Conservation (phyloP, 2,113 vertebrate species). For the Tyto alba region DNA sequence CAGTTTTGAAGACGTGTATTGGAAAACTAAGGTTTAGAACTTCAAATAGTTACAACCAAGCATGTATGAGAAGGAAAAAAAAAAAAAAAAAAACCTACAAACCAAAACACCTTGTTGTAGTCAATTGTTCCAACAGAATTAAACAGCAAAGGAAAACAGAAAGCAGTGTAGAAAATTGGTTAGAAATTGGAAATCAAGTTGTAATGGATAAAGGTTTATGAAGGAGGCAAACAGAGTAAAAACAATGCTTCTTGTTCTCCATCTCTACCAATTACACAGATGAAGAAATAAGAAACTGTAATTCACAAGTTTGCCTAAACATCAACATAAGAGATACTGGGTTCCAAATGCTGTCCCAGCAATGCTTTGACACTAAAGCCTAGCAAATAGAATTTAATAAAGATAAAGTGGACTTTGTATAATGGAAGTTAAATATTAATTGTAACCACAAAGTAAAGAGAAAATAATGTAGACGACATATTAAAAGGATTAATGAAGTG, state of each 20-base stretch:
- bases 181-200: slow-evolving; percentile 41
- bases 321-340: background rate
- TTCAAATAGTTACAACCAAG: background rate
- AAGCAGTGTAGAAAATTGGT: slow-evolving; percentile 12
- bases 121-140: background rate
- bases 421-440: slow-evolving; percentile 61
- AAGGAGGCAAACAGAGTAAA: background rate
- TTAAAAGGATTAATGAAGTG: slow-evolving; percentile 39
- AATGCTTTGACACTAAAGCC: background rate
- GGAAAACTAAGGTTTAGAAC: background rate
- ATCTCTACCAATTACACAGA: slow-evolving; percentile 1
- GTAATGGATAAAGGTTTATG: background rate
- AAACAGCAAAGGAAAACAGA: background rate
- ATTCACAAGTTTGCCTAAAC: background rate
- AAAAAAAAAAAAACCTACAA: too few species aligned
- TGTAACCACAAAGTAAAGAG: slow-evolving; percentile 17
- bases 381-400: slow-evolving; percentile 14
- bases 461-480: slow-evolving; percentile 48
- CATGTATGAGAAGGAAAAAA: background rate
- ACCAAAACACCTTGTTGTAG: background rate
- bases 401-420: background rate
- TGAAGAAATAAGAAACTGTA: background rate
- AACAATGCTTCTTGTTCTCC: background rate
- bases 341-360: background rate
- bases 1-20: too few species aligned